phyloP scores from a whole-genome alignment of 2,888 invertebrate genomes.

The Bugulina stolonifera region DNA sequence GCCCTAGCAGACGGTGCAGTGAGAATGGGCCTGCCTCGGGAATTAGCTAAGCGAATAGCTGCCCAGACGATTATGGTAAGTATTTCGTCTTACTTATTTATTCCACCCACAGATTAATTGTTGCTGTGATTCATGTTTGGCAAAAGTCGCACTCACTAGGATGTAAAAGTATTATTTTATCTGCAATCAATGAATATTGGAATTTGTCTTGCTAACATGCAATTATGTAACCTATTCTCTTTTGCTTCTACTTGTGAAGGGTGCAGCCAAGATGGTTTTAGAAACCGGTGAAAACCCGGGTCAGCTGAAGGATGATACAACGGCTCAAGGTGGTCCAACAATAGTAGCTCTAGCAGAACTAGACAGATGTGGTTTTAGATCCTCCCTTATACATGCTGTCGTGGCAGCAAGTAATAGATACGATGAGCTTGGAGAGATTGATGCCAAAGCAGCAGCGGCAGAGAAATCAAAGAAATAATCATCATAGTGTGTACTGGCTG shows the following conservation, averaged over 20 bases:
- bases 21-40: constrained; percentile 83
- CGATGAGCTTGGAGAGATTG: constrained; percentile 39
- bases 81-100: too few relatives aligned
- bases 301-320: constrained; percentile 84
- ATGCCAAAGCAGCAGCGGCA: background rate
- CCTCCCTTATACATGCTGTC: constrained; percentile 82
- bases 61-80: constrained; percentile 74
- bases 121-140: too few relatives aligned
- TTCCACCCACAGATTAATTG: too few relatives aligned
- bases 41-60: constrained; percentile 76
- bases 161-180: too few relatives aligned
- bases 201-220: too few relatives aligned
- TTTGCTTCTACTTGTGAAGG: too few relatives aligned
- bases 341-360: constrained; percentile 81
- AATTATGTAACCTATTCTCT: too few relatives aligned
- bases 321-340: constrained; percentile 85
- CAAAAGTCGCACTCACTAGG: too few relatives aligned
- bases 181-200: too few relatives aligned
- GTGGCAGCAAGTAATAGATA: constrained; percentile 70
- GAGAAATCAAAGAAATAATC: background rate
- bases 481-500: too few relatives aligned
- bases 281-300: constrained; percentile 77
- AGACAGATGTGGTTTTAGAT: constrained; percentile 76
- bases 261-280: constrained; percentile 81
- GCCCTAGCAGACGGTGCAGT: constrained; percentile 92